These are phyloP conservation scores for Fistularia tabacaria DNA, from an alignment of 2,797 vertebrate genomes.

Conservation along the genomic window DNA sequence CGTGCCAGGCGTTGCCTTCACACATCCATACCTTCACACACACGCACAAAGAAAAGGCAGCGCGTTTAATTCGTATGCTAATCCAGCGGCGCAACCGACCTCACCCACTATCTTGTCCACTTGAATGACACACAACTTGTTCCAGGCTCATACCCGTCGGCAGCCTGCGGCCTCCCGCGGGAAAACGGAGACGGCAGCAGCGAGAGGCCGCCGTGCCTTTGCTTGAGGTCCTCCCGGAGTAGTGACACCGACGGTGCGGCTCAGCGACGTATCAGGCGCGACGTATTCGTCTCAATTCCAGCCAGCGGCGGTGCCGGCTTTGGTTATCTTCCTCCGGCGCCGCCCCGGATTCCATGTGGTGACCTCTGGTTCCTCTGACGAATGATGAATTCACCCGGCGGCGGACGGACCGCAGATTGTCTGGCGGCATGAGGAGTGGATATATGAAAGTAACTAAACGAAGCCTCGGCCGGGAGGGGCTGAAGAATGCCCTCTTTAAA, in stretches of 20 bases:
- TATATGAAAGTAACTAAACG: constrained; percentile 2
- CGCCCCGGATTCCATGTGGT: constrained; percentile 47
- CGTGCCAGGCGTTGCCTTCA: too few relatives aligned
- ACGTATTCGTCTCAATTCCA: constrained; percentile 60
- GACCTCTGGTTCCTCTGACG: constrained; percentile 43
- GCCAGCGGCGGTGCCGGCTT: constrained; percentile 26
- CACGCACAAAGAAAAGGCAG: neutral
- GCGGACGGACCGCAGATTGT: constrained; percentile 48
- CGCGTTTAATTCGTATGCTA: constrained; percentile 41
- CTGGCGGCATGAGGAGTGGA: constrained; percentile 11
- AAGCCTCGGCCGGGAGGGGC: neutral
- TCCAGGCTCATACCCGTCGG: neutral
- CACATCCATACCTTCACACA: too few relatives aligned
- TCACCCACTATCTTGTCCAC: constrained; percentile 35
- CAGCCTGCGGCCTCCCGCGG: neutral
- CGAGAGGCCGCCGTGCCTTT: neutral
- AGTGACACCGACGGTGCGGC: constrained; percentile 22
- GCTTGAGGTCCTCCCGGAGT: constrained; percentile 18
- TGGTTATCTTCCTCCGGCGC: constrained; percentile 37
- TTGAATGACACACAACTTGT: constrained; percentile 11
- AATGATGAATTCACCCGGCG: constrained; percentile 53
- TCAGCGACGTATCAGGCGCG: constrained; percentile 34
- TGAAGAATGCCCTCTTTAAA: neutral
- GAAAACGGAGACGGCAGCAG: neutral
- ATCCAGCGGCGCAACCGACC: constrained; percentile 2